Conservation (phyloP, 2,113 vertebrate species). For the Macquaria ambigua region DNA sequence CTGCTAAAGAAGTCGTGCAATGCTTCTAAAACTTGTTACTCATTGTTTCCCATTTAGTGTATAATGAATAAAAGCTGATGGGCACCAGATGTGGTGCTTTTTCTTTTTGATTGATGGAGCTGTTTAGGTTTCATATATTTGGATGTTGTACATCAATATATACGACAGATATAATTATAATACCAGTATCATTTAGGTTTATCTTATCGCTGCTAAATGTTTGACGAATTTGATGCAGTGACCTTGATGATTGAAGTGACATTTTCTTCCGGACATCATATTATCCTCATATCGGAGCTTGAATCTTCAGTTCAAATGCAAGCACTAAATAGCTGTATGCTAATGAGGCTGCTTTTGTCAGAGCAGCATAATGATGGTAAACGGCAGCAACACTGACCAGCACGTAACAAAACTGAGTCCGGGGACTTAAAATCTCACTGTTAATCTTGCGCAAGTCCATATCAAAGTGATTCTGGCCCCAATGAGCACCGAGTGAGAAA, state of each 20-base stretch:
- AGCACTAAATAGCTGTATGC: constrained; percentile 54
- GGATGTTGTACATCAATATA: constrained; percentile 14
- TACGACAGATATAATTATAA: constrained; percentile 8
- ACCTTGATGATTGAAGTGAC: constrained; percentile 33
- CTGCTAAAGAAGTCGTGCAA: constrained; percentile 22
- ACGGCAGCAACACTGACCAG: constrained; percentile 39
- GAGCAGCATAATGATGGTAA: constrained; percentile 27
- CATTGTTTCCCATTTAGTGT: constrained; percentile 24
- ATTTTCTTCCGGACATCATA: constrained; percentile 4
- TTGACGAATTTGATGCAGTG: background rate
- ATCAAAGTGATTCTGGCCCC: constrained; percentile 71
- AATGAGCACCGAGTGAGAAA: constrained; percentile 70
- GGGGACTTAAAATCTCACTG: constrained; percentile 39
- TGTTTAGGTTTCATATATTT: constrained; percentile 13
- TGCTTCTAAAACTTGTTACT: constrained; percentile 1
- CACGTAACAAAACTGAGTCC: constrained; percentile 43
- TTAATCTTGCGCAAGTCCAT: constrained; percentile 68
- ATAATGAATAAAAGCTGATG: constrained; percentile 31
- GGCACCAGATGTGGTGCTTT: constrained; percentile 30
- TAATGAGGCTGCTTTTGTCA: constrained; percentile 46
- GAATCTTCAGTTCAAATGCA: constrained; percentile 55
- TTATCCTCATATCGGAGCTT: constrained; percentile 6
- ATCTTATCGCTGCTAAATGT: background rate
- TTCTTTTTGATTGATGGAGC: constrained; percentile 12
- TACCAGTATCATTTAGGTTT: background rate